phyloP scores from a whole-genome alignment of 2,797 vertebrate genomes.

The Pangasius sanitwongsei region DNA sequence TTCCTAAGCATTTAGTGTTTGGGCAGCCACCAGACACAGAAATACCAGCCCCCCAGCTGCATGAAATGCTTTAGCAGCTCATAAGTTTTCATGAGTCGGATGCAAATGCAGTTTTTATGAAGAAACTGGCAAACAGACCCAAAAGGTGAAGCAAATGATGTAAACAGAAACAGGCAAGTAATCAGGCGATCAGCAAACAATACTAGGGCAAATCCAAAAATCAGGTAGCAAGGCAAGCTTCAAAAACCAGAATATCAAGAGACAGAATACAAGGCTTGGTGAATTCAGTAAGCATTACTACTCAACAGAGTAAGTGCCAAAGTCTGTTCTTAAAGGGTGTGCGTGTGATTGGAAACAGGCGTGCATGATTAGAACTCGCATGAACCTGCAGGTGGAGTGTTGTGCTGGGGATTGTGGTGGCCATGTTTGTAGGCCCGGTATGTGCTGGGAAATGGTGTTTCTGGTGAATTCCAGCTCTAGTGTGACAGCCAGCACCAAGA shows the following conservation, averaged over 20 bases:
- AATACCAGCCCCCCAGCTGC: too few relatives aligned
- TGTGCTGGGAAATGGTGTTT: background rate
- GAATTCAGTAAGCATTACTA: background rate
- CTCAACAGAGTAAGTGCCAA: background rate
- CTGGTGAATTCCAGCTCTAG: background rate
- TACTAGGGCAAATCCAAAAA: background rate
- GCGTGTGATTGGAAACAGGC: background rate
- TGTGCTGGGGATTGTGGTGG: background rate
- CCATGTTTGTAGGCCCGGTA: background rate
- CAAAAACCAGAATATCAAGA: background rate
- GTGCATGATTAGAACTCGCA: background rate
- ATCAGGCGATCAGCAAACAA: background rate
- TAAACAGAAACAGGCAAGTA: background rate
- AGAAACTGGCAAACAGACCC: too few relatives aligned
- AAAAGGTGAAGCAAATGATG: too few relatives aligned
- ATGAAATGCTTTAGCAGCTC: too few relatives aligned
- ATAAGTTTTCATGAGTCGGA: background rate
- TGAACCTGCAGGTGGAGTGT: background rate
- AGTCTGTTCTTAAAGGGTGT: background rate
- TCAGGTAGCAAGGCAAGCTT: background rate
- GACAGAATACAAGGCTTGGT: background rate
- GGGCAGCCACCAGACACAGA: background rate
- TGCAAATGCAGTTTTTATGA: too few relatives aligned
- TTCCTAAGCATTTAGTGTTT: background rate
- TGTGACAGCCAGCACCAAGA: background rate